Conservation (phyloP, 2,888 invertebrate genomes). For the Brachylomia viminalis region DNA sequence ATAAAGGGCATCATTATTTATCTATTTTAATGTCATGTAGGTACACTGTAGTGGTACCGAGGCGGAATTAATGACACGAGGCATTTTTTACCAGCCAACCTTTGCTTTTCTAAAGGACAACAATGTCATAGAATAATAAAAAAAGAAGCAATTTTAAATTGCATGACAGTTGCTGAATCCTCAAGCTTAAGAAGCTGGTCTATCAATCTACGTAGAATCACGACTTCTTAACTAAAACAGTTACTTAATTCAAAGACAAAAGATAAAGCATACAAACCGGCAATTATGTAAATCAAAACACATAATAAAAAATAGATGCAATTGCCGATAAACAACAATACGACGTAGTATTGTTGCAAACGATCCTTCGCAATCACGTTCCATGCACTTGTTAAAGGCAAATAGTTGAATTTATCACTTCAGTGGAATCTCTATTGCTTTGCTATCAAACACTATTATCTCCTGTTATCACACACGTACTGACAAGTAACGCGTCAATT, state of each 20-base stretch:
- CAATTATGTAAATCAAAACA: slow-evolving; percentile 37
- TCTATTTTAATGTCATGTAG: neutral
- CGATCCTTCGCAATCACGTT: slow-evolving; percentile 40
- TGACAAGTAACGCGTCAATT: slow-evolving; percentile 61
- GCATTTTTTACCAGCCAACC: neutral
- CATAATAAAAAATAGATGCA: slow-evolving; percentile 34
- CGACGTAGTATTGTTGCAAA: slow-evolving; percentile 24
- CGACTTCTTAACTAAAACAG: neutral
- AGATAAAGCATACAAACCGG: slow-evolving; percentile 4
- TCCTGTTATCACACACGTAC: slow-evolving; percentile 67
- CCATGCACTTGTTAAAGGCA: slow-evolving; percentile 54
- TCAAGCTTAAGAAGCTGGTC: neutral
- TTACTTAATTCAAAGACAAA: neutral
- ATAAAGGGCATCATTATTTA: neutral
- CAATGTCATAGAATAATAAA: no score
- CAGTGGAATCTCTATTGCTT: slow-evolving; percentile 68
- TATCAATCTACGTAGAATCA: neutral
- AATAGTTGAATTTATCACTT: slow-evolving; percentile 63
- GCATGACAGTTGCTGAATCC: neutral
- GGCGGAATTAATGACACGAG: neutral
- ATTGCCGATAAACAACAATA: slow-evolving; percentile 20
- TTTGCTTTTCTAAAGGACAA: neutral
- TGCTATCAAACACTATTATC: slow-evolving; percentile 67
- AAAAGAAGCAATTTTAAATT: neutral
- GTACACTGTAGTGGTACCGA: neutral